phyloP scores from a whole-genome alignment of 2,797 vertebrate genomes.

The Lacerta viridis region DNA sequence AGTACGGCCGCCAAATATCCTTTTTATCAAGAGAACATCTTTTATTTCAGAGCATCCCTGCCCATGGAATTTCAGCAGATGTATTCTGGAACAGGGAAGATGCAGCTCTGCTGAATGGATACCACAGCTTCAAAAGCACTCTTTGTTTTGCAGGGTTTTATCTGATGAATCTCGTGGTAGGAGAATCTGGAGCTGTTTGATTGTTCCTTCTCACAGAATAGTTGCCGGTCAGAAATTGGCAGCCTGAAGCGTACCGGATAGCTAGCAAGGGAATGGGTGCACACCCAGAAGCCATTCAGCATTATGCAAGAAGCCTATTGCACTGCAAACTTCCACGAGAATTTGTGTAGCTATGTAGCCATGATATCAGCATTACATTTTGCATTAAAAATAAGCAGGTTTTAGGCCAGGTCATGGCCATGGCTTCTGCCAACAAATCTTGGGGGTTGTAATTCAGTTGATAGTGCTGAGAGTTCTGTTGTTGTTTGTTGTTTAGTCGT shows the following conservation, averaged over 20 bases:
- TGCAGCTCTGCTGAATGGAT: neutral
- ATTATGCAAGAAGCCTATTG: neutral
- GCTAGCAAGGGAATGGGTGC: neutral
- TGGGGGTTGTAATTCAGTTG: neutral
- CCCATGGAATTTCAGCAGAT: neutral
- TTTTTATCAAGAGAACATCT: conserved; percentile 5
- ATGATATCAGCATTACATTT: neutral
- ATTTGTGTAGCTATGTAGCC: neutral
- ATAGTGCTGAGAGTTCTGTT: neutral
- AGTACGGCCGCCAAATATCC: neutral
- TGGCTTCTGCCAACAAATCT: neutral
- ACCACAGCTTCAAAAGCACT: neutral
- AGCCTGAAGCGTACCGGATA: neutral
- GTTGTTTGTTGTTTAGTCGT: too few relatives aligned
- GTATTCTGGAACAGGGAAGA: neutral
- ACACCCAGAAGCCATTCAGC: neutral
- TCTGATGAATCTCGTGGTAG: neutral
- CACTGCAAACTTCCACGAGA: neutral
- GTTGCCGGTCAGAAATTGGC: neutral
- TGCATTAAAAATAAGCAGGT: neutral
- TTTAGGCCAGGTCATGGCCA: neutral
- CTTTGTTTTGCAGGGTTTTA: conserved; percentile 10
- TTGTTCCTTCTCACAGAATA: neutral
- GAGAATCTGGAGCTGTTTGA: neutral
- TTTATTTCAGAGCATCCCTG: neutral